Evolutionary conservation across 2,797 vertebrate genomes (phyloP), one percentile per base, ranked within the genome.

Genomic region (Sebastes dallii): DNA sequence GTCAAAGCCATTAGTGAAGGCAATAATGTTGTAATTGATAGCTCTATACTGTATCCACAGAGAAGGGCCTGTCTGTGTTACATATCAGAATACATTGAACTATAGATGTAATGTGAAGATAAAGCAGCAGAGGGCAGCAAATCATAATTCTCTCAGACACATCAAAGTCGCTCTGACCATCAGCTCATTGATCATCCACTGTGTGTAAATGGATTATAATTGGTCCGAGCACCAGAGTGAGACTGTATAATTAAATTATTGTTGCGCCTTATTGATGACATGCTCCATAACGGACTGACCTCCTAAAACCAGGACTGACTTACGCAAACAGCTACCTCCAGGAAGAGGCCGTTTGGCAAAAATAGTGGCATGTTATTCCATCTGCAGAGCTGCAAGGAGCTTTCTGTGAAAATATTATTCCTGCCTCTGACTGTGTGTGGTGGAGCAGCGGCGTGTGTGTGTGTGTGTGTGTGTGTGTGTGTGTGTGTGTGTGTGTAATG

Each of bases 391-490:
- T 90, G 42, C 88, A 91, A 93, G 93, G 92, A 94, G 94, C 91
- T 92, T 88, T 91, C 82, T 87, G 69, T 62, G 80, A 94, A 95
- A 95, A 95, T 94, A 95, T 95, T 95, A 90, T 95, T 22, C 50
- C 91, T 93, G 72, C 87, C 86, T 89, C 93, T 86, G 71, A 77
- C 89, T 84, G 91, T 67, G 86, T 64, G 77, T 73, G 85, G 50
- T 58, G 72, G 67, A 61, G 66, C 29, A 50, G 54, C 46, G 2
- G 46, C 18, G 46, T 56, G 18, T 75, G 65, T 22, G 58, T 65
- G 71, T 59, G 39, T 39, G 25, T 25, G 25, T 25, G 25, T 25
- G 25, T 62, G 34, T 64, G 46, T 56, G 18, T 75, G 65, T 22
- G 34, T 64, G 46, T 56, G 18, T 75, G 65, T 22, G 39, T 42